Evolutionary conservation across 2,113 vertebrate genomes (phyloP).

Genomic region (Callochromis pleurospilus): DNA sequence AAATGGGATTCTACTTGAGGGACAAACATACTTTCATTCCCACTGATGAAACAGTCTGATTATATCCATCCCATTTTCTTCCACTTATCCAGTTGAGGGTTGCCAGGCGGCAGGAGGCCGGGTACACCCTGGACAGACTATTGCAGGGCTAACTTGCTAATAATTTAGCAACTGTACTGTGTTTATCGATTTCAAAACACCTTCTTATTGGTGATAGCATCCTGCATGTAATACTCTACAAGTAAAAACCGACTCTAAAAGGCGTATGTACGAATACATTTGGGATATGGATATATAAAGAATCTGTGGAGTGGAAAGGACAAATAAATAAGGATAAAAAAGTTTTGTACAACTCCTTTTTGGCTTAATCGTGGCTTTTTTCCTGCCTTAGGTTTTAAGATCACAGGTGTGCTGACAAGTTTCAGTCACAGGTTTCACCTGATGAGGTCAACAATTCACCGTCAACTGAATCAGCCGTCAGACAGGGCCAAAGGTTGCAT

Average conservation of each 20-base stretch:
- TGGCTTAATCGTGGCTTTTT: not conserved
- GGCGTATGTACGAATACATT: fast-evolving
- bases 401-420: constrained; percentile 11
- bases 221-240: not conserved
- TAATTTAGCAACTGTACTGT: not conserved
- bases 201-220: not conserved
- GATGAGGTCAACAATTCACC: not conserved
- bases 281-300: not conserved
- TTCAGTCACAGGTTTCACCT: not conserved
- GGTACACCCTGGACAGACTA: not conserved
- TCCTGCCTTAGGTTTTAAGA: not conserved
- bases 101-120: fast-evolving
- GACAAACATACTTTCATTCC: not conserved
- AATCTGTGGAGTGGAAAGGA: not conserved
- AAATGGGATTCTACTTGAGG: not conserved
- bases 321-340: not conserved
- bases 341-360: not conserved
- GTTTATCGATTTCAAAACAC: not conserved
- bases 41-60: not conserved
- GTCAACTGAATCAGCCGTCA: constrained; percentile 5
- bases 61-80: not conserved
- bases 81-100: not conserved
- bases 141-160: not conserved
- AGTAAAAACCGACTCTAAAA: not conserved
- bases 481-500: constrained; percentile 5